Conservation (phyloP, 64 coral and sea anemone species). For the Actinia tenebrosa region DNA sequence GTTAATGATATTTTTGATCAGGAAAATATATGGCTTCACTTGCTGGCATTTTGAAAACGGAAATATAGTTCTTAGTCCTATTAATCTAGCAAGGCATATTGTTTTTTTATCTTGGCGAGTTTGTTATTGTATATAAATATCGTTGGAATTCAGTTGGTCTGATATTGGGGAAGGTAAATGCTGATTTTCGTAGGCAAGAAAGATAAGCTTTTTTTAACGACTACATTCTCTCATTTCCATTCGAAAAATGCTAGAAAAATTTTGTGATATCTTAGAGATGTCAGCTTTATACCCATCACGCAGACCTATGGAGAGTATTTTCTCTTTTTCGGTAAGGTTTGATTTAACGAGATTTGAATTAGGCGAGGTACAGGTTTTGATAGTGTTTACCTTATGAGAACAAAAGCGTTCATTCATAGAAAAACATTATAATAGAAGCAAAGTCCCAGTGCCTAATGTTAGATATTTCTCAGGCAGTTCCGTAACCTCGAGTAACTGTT, state of each 20-base stretch:
- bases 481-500: slow-evolving; percentile 44
- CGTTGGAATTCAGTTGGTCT: neutral
- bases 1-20: neutral
- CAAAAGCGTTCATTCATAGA: neutral
- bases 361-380: neutral
- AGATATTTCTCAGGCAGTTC: slow-evolving; percentile 34
- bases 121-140: slow-evolving; percentile 16
- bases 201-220: neutral
- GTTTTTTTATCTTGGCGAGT: neutral
- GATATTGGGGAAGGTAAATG: neutral
- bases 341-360: slow-evolving; percentile 10
- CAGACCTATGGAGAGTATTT: neutral
- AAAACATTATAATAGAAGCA: neutral
- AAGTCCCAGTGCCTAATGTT: neutral
- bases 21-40: neutral
- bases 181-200: neutral
- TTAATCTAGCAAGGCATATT: neutral
- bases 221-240: neutral
- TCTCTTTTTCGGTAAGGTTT: neutral
- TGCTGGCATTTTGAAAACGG: neutral
- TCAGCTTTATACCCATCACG: neutral
- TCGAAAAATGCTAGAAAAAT: neutral
- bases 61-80: slow-evolving; percentile 1
- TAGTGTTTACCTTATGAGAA: slow-evolving; percentile 1
- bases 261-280: neutral